A percentile compares a stretch with the other conserved stretches of the same genome.
Evolutionary conservation across 2,113 vertebrate species (phyloP).

Genomic region (Paralichthys olivaceus): DNA sequence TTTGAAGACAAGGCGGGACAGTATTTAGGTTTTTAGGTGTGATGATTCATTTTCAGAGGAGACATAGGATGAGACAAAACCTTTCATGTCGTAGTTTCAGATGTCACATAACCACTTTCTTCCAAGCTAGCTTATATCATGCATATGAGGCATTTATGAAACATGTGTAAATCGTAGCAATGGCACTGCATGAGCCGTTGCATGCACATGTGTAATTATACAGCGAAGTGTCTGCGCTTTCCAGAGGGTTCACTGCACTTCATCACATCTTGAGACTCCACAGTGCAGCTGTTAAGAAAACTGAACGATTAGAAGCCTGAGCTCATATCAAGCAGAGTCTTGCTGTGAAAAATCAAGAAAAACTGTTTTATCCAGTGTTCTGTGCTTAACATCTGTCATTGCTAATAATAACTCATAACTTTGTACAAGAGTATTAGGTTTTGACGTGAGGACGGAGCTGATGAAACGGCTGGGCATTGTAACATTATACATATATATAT

Average conservation of each 20-base stretch:
- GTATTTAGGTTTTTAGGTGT: too few species aligned
- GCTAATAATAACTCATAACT: not conserved
- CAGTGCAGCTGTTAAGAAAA: constrained; percentile 63
- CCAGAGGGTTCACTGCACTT: constrained; percentile 49
- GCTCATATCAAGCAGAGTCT: constrained; percentile 1
- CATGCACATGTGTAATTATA: constrained; percentile 64
- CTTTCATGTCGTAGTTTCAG: constrained; percentile 1
- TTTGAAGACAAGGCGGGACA: constrained; percentile 32
- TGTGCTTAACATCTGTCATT: not conserved
- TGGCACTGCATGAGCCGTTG: too few species aligned
- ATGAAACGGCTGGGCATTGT: not conserved
- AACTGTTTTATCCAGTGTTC: not conserved
- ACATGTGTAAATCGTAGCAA: too few species aligned
- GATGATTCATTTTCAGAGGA: too few species aligned
- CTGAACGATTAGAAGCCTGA: constrained; percentile 28
- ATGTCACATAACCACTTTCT: constrained; percentile 16
- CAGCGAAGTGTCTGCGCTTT: constrained; percentile 41
- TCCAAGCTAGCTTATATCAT: too few species aligned
- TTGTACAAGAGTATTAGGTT: constrained; percentile 2
- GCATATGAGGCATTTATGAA: too few species aligned
- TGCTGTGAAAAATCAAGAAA: not conserved
- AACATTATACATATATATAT: too few species aligned
- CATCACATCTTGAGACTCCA: constrained; percentile 52
- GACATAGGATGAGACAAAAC: too few species aligned
- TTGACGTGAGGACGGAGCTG: not conserved